A percentile compares a stretch with the other conserved stretches of the same genome.
These are phyloP conservation scores for Bombyx mori DNA, from an alignment of 1,140 invertebrate species.

Conservation along the genomic window DNA sequence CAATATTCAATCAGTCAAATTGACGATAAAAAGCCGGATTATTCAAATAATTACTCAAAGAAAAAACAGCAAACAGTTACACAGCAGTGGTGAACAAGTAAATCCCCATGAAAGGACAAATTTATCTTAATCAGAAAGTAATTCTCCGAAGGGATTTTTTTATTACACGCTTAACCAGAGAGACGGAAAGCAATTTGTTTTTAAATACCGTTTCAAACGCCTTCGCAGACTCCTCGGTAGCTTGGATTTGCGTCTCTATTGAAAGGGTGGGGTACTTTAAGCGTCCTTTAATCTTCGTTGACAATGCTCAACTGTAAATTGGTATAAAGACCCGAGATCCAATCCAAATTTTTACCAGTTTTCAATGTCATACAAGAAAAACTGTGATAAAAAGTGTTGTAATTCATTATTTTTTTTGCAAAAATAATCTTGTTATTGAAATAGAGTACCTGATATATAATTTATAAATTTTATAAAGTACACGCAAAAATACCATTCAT, in stretches of 20 bases:
- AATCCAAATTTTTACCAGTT: not conserved
- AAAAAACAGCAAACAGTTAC: too few species aligned
- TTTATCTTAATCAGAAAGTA: constrained; percentile 12
- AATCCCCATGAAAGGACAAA: not conserved
- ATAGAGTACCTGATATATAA: too few species aligned
- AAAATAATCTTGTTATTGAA: too few species aligned
- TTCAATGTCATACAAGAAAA: too few species aligned
- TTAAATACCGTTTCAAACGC: constrained; percentile 9
- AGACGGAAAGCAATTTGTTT: constrained; percentile 11
- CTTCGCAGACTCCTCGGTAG: constrained; percentile 1
- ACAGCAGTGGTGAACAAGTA: too few species aligned
- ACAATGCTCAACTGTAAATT: constrained; percentile 8
- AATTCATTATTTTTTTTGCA: too few species aligned
- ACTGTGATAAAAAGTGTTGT: too few species aligned
- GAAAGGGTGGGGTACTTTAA: constrained; percentile 7
- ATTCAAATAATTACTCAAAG: too few species aligned
- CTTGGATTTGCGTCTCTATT: constrained; percentile 5
- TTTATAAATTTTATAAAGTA: too few species aligned
- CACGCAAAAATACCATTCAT: too few species aligned
- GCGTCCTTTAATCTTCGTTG: constrained; percentile 7
- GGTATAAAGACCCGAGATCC: not conserved
- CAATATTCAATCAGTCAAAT: too few species aligned
- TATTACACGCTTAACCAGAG: constrained; percentile 5
- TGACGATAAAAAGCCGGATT: too few species aligned
- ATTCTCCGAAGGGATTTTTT: constrained; percentile 9